Percentiles rank a stretch among this genome's conserved stretches.
Conservation (phyloP, 1,140 invertebrate species). For the Bombus ignitus region DNA sequence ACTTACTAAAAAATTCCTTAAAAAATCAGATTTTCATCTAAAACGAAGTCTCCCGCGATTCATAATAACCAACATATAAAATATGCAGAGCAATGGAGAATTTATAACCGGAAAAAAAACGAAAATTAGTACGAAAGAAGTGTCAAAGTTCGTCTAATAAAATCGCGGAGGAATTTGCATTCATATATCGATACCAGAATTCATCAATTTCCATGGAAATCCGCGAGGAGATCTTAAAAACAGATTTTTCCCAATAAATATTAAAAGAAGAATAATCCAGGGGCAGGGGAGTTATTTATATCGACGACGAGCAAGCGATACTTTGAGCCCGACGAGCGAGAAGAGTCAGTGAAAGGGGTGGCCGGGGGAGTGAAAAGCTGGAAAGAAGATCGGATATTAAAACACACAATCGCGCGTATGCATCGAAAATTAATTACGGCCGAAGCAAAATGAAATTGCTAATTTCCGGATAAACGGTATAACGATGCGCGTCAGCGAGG, state of each 20-base stretch:
- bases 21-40: background rate
- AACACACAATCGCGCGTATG: slow-evolving; percentile 18
- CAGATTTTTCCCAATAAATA: slow-evolving; percentile 14
- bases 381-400: slow-evolving; percentile 19
- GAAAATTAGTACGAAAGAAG: background rate
- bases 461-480: slow-evolving; percentile 27
- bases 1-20: background rate
- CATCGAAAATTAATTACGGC: slow-evolving; percentile 34
- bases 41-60: background rate
- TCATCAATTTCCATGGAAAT: slow-evolving; percentile 34
- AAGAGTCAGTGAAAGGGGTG: too few relatives aligned
- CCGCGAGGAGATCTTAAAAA: background rate
- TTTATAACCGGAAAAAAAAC: too few relatives aligned
- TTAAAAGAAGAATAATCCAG: slow-evolving; percentile 18
- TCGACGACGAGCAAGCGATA: background rate
- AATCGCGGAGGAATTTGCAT: slow-evolving; percentile 4
- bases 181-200: background rate
- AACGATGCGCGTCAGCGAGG: background rate
- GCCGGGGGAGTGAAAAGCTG: background rate
- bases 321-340: background rate
- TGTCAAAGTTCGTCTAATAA: background rate
- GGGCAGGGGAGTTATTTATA: background rate
- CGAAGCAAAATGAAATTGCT: slow-evolving; percentile 6
- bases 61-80: background rate
- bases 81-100: background rate